These are phyloP conservation scores for Coranthus polyacanthus DNA, from an alignment of 2,797 vertebrate species.

Conservation along the genomic window DNA sequence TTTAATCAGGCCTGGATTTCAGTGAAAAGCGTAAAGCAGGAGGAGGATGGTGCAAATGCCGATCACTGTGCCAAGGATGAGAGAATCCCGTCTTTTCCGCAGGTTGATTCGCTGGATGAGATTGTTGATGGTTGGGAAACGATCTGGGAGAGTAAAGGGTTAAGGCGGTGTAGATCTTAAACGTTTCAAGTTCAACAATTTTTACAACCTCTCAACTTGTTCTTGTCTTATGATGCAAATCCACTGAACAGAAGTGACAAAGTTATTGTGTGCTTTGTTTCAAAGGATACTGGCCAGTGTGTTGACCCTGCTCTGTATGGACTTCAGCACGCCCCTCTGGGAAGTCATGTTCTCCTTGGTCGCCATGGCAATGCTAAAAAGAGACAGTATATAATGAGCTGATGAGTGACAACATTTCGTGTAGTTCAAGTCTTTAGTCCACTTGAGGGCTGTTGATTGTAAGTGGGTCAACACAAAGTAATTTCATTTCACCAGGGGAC, in stretches of 20 bases:
- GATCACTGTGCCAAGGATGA: conserved; percentile 93
- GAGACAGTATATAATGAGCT: conserved; percentile 33
- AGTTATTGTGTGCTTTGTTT: not conserved
- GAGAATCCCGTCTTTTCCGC: conserved; percentile 94
- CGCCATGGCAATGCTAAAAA: conserved; percentile 95
- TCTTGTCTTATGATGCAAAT: not conserved
- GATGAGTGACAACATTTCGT: conserved; percentile 7
- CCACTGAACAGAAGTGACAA: not conserved
- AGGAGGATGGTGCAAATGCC: conserved; percentile 95
- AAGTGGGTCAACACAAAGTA: not conserved
- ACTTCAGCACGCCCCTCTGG: conserved; percentile 94
- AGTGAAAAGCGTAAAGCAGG: conserved; percentile 96
- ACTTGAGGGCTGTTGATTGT: conserved; percentile 2
- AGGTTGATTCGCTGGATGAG: conserved; percentile 98
- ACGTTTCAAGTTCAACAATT: not conserved
- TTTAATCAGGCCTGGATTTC: conserved; percentile 78
- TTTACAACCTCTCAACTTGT: not conserved
- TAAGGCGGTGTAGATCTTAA: conserved; percentile 53
- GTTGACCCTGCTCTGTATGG: conserved; percentile 98
- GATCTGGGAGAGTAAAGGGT: conserved; percentile 83
- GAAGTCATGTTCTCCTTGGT: conserved; percentile 99
- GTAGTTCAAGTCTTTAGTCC: conserved; percentile 1
- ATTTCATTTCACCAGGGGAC: not conserved
- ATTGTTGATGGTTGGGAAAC: conserved; percentile 97
- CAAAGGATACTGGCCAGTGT: conserved; percentile 98